phyloP scores from a whole-genome alignment of 2,113 vertebrate species.

The Gorsachius goisagi region DNA sequence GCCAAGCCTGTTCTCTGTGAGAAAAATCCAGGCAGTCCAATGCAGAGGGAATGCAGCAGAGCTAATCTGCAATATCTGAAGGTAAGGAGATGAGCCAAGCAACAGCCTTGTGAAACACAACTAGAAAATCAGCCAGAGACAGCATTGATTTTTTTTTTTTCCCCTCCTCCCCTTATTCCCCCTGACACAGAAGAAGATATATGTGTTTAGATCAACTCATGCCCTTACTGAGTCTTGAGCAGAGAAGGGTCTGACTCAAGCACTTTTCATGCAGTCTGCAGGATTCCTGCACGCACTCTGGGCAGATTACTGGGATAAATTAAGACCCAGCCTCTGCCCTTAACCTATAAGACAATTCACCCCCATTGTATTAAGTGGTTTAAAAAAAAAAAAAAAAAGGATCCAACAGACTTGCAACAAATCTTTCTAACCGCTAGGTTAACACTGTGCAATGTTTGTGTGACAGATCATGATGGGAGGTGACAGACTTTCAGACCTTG shows the following conservation, averaged over 20 bases:
- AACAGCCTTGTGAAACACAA: constrained; percentile 1
- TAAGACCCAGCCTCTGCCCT: constrained; percentile 7
- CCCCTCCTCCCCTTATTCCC: neutral
- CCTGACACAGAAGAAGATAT: neutral
- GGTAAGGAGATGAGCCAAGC: neutral
- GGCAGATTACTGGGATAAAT: constrained; percentile 14
- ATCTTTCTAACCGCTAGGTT: constrained; percentile 25
- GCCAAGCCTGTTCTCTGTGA: neutral
- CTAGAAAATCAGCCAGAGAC: constrained; percentile 15
- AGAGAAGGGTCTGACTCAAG: constrained; percentile 40
- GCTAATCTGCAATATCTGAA: neutral
- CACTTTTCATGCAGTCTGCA: neutral
- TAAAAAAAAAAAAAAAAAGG: neutral
- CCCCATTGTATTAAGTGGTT: neutral
- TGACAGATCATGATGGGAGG: constrained; percentile 21
- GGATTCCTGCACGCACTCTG: neutral
- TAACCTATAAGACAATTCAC: neutral
- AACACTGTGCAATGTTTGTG: constrained; percentile 14
- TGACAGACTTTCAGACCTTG: constrained; percentile 42
- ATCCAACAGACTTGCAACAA: neutral
- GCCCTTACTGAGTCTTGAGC: constrained; percentile 18
- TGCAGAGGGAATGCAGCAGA: neutral
- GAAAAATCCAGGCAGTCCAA: neutral
- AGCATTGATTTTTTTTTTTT: neutral
- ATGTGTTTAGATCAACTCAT: constrained; percentile 22